Conservation (phyloP, 1,140 invertebrate species). For the Nixonia krombeini region DNA sequence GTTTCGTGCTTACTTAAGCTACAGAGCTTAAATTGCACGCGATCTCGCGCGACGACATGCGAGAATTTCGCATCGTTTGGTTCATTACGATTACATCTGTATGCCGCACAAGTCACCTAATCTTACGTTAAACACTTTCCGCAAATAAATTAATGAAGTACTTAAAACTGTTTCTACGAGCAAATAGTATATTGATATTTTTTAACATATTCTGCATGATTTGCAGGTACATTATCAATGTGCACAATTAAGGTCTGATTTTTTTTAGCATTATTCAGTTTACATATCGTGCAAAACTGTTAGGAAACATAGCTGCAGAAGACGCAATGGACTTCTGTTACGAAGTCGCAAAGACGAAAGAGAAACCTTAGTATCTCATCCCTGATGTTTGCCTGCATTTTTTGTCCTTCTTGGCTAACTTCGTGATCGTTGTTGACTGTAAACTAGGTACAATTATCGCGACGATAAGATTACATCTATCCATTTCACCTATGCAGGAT, state of each 20-base stretch:
- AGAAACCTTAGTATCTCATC: conserved; percentile 64
- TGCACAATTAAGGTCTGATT: no score
- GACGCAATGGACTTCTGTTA: conserved; percentile 58
- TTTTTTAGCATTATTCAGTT: no score
- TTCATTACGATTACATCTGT: conserved; percentile 8
- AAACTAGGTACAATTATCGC: conserved; percentile 36
- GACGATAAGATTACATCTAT: conserved; percentile 15
- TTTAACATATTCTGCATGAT: no score
- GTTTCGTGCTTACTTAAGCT: conserved; percentile 60
- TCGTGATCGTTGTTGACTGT: conserved; percentile 12
- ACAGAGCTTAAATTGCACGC: conserved; percentile 64
- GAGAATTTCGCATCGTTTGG: conserved; percentile 45
- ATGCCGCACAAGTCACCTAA: neutral
- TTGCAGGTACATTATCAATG: no score
- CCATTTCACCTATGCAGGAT: no score
- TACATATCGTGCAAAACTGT: neutral
- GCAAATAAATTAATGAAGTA: no score
- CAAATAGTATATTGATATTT: no score
- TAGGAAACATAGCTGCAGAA: conserved; percentile 19
- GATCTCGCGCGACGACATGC: conserved; percentile 51
- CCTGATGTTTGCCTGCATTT: conserved; percentile 55
- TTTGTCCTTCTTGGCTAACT: conserved; percentile 29
- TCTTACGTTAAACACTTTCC: no score
- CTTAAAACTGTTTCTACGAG: no score
- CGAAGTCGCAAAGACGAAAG: conserved; percentile 57